phyloP scores from a whole-genome alignment of 2,888 invertebrate species.

The Nephrocerus scutellatus region DNA sequence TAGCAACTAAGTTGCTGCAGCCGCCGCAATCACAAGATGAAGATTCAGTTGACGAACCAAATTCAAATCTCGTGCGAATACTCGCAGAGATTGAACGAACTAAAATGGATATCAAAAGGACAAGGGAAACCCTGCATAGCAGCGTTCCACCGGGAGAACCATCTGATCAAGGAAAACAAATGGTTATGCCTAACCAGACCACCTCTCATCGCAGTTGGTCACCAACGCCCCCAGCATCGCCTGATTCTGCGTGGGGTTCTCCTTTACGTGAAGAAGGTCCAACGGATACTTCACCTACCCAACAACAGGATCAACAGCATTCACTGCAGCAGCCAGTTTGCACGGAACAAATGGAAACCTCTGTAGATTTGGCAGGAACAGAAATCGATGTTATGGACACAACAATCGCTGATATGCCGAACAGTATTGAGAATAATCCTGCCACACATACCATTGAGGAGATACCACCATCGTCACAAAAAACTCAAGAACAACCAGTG shows the following conservation, averaged over 20 bases:
- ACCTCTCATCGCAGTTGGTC: conserved; percentile 33
- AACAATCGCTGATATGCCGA: conserved; percentile 2
- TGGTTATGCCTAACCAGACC: neutral
- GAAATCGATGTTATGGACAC: conserved; percentile 12
- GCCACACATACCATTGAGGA: too few relatives aligned
- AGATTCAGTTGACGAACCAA: conserved; percentile 28
- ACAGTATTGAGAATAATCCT: neutral
- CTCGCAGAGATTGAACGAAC: conserved; percentile 41
- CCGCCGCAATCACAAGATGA: conserved; percentile 24
- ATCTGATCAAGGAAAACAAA: conserved; percentile 19
- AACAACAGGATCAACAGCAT: too few relatives aligned
- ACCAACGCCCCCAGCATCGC: conserved; percentile 38
- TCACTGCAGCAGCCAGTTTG: conserved; percentile 9
- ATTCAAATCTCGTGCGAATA: conserved; percentile 32
- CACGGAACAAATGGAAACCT: conserved; percentile 14
- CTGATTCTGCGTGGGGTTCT: too few relatives aligned
- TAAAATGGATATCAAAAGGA: conserved; percentile 37
- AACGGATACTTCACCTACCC: too few relatives aligned
- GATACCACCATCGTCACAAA: too few relatives aligned
- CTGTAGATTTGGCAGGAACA: conserved; percentile 13
- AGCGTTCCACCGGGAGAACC: conserved; percentile 5
- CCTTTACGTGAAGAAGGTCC: too few relatives aligned
- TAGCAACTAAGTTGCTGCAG: conserved; percentile 3
- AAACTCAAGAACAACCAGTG: neutral
- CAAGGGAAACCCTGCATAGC: conserved; percentile 30